Percentiles rank a stretch among this genome's conserved stretches.
Evolutionary conservation across 2,888 invertebrate species (phyloP).

Genomic region (Andrena bicolor): DNA sequence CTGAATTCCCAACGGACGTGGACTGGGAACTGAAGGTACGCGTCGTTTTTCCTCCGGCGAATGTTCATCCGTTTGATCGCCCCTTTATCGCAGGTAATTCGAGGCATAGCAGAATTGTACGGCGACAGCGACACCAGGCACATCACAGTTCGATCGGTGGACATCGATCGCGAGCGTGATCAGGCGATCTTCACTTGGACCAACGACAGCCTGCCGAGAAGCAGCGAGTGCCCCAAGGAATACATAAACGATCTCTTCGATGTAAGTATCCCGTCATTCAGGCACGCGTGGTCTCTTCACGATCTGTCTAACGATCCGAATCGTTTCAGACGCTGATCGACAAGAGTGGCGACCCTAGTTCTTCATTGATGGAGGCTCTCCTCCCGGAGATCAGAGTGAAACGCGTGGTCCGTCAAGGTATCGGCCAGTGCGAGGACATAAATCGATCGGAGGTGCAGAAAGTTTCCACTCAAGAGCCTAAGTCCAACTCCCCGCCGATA

Average conservation of each 20-base stretch:
- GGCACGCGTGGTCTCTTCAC: neutral
- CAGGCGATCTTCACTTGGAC: conserved; percentile 92
- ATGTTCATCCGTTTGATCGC: neutral
- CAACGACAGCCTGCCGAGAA: conserved; percentile 93
- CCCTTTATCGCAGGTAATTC: conserved; percentile 75
- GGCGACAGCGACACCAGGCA: conserved; percentile 87
- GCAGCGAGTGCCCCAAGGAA: conserved; percentile 90
- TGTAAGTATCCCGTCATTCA: conserved; percentile 84
- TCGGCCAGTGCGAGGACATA: conserved; percentile 89
- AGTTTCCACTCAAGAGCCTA: conserved; percentile 86
- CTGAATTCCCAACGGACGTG: conserved; percentile 88
- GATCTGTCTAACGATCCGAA: neutral
- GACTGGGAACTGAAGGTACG: conserved; percentile 88
- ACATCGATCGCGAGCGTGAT: conserved; percentile 86
- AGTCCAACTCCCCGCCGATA: conserved; percentile 90
- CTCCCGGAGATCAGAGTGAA: conserved; percentile 89
- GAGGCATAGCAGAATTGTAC: conserved; percentile 84
- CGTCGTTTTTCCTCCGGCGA: neutral
- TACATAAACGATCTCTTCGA: conserved; percentile 90
- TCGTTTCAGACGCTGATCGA: conserved; percentile 85
- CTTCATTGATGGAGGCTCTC: conserved; percentile 87
- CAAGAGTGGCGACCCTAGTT: conserved; percentile 87
- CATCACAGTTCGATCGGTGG: conserved; percentile 90
- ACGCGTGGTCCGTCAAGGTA: conserved; percentile 89
- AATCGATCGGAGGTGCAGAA: conserved; percentile 84